phyloP scores from a whole-genome alignment of 2,797 vertebrate genomes.

The Numenius phaeopus region DNA sequence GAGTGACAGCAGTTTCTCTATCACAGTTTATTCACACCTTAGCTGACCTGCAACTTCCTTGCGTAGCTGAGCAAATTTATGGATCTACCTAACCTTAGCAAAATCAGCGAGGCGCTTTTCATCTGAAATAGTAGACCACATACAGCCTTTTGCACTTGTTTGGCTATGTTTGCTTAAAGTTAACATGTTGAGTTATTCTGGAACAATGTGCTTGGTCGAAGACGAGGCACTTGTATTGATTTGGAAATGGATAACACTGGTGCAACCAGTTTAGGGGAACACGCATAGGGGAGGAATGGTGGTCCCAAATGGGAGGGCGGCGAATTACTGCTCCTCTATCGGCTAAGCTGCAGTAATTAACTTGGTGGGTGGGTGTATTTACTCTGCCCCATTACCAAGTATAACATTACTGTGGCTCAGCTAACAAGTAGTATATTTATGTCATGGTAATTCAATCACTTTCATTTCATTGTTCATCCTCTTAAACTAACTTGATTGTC shows the following conservation, averaged over 20 bases:
- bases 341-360: neutral
- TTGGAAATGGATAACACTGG: neutral
- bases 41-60: conserved; percentile 32
- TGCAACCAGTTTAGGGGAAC: neutral
- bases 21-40: conserved; percentile 7
- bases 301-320: neutral
- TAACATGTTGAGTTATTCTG: neutral
- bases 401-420: neutral
- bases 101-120: neutral
- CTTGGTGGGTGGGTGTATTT: neutral
- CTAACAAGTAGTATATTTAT: conserved; percentile 45
- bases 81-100: neutral
- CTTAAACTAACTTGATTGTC: neutral
- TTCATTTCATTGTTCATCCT: conserved; percentile 13
- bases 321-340: neutral
- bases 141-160: neutral
- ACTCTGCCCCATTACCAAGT: neutral
- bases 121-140: neutral
- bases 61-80: neutral
- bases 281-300: neutral
- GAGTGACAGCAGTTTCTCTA: neutral
- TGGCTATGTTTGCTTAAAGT: neutral
- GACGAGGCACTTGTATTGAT: neutral
- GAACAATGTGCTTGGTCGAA: neutral
- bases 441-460: conserved; percentile 28